Conservation (phyloP, 23 tunicate species). For the Oikopleura dioica region DNA sequence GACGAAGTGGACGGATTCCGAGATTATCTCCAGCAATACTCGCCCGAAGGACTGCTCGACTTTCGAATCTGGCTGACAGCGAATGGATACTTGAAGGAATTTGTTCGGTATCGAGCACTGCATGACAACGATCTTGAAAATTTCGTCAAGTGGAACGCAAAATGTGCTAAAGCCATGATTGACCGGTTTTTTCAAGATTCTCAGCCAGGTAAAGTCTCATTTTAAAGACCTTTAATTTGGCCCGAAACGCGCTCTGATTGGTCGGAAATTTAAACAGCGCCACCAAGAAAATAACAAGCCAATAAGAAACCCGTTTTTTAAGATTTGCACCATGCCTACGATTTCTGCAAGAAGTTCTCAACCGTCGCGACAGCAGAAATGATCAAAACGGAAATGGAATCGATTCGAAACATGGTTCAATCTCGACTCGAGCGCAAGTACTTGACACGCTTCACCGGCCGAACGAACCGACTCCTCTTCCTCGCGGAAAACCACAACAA, state of each 20-base stretch:
- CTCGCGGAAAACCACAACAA: neutral
- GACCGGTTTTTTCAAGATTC: neutral
- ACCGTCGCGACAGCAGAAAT: neutral
- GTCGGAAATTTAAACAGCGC: too few species aligned
- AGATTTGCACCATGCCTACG: neutral
- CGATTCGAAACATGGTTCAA: neutral
- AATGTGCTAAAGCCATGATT: conserved; percentile 6
- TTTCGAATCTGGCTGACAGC: neutral
- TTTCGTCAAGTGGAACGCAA: neutral
- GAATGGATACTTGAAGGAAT: conserved; percentile 1
- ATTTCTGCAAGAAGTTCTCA: neutral
- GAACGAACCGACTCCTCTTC: neutral
- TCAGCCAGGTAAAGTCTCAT: neutral
- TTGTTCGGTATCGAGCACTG: neutral
- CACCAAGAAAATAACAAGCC: too few species aligned
- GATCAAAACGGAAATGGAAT: neutral
- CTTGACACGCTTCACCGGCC: neutral
- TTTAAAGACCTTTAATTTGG: neutral
- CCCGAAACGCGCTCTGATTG: neutral
- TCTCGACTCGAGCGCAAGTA: too few species aligned
- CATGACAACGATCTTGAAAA: neutral
- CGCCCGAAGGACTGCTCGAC: neutral
- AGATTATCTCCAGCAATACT: neutral
- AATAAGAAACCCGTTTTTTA: too few species aligned
- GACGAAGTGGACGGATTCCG: neutral